Percentiles rank a stretch among this genome's conserved stretches.
These are phyloP conservation scores for Echinops telfairi DNA, from an alignment of 2,113 vertebrate species.

Conservation along the genomic window DNA sequence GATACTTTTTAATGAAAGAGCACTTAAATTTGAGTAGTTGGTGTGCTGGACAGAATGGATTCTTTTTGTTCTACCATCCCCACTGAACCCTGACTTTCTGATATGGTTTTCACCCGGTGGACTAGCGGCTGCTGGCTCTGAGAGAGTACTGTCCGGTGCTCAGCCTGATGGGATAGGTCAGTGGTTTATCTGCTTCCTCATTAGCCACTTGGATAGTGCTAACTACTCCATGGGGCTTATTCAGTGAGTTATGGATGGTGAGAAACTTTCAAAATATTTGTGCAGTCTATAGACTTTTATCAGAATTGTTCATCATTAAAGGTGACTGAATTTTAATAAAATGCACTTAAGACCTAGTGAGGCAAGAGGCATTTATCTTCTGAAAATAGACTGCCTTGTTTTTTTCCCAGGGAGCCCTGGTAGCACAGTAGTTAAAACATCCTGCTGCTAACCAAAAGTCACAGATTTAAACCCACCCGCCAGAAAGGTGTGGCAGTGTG, in stretches of 20 bases:
- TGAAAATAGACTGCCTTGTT: conserved; percentile 44
- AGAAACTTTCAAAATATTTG: conserved; percentile 40
- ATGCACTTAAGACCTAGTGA: conserved; percentile 4
- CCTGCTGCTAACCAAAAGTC: neutral
- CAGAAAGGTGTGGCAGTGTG: neutral
- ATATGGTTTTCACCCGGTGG: conserved; percentile 7
- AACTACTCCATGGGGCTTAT: neutral
- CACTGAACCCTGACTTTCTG: conserved; percentile 16
- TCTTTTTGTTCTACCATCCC: conserved; percentile 13
- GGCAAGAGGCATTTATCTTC: conserved; percentile 56
- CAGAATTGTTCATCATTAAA: conserved; percentile 58
- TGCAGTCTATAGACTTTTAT: neutral
- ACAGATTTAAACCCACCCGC: neutral
- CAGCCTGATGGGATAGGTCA: conserved; percentile 1
- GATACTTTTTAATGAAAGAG: conserved; percentile 47
- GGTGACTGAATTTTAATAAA: conserved; percentile 53
- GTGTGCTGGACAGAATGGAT: conserved; percentile 11
- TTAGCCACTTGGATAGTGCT: conserved; percentile 28
- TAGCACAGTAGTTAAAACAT: neutral
- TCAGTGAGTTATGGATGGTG: conserved; percentile 20
- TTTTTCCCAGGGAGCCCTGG: neutral
- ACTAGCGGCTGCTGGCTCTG: neutral
- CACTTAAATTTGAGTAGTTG: neutral
- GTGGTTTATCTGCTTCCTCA: conserved; percentile 42
- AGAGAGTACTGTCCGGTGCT: neutral